phyloP scores from a whole-genome alignment of 2,888 invertebrate genomes.

The Noctua janthe region DNA sequence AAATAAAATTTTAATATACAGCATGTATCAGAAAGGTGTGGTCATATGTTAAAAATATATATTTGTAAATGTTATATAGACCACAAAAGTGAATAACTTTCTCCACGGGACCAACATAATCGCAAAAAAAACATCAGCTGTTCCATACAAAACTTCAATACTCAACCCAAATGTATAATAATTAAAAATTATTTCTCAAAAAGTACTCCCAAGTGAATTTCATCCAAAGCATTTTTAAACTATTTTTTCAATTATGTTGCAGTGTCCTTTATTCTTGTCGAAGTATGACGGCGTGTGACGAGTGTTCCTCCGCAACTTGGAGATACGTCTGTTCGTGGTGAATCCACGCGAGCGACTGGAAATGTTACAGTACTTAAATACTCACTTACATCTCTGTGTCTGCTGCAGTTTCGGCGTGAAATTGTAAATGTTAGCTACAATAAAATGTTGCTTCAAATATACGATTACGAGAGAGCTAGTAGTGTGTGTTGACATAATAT shows the following conservation, averaged over 20 bases:
- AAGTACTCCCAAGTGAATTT: not conserved
- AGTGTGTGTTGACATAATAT: too few relatives aligned
- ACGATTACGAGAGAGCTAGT: not conserved
- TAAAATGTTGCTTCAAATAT: not conserved
- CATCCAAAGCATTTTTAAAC: not conserved
- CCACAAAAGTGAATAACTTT: not conserved
- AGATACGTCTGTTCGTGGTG: slow-evolving; percentile 2
- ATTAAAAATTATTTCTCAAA: not conserved
- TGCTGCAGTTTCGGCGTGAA: not conserved
- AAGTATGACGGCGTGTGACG: not conserved
- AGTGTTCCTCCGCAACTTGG: slow-evolving; percentile 4
- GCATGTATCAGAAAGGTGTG: not conserved
- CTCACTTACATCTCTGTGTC: not conserved
- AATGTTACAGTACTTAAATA: not conserved
- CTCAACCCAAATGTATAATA: not conserved
- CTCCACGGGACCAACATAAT: not conserved
- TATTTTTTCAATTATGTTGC: slow-evolving; percentile 1
- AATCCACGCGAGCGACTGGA: slow-evolving; percentile 10
- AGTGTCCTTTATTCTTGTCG: not conserved
- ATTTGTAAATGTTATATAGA: too few relatives aligned
- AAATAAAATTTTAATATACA: not conserved
- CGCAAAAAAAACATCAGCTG: not conserved
- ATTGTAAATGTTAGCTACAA: not conserved
- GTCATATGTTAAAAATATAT: too few relatives aligned
- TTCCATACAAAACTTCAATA: not conserved